phyloP scores from a whole-genome alignment of 2,113 vertebrate species.

The Agapornis roseicollis region DNA sequence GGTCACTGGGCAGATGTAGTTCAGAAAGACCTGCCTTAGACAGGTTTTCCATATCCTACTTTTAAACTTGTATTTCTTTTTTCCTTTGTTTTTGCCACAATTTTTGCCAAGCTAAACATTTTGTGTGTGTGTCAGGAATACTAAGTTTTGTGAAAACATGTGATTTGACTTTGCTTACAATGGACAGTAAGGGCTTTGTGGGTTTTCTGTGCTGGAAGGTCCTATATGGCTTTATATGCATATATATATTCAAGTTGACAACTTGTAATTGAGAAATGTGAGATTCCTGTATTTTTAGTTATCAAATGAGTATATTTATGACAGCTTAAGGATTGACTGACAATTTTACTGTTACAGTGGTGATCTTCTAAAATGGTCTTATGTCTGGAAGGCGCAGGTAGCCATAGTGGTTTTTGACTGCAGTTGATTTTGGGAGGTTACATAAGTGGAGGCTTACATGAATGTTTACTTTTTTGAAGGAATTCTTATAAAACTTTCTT shows the following conservation, averaged over 20 bases:
- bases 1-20: neutral
- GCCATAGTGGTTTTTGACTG: slow-evolving; percentile 27
- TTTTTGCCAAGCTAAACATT: neutral
- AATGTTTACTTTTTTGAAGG: slow-evolving; percentile 68
- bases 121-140: neutral
- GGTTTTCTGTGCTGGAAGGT: slow-evolving; percentile 47
- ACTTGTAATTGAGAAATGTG: slow-evolving; percentile 6
- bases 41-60: neutral
- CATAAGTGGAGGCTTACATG: neutral
- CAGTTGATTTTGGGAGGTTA: neutral
- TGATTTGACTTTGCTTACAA: slow-evolving; percentile 44
- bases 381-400: slow-evolving; percentile 48
- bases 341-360: neutral
- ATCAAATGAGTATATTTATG: slow-evolving; percentile 50
- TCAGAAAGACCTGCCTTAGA: neutral
- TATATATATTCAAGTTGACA: slow-evolving; percentile 13
- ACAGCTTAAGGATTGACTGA: neutral
- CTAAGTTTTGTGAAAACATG: neutral
- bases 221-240: slow-evolving; percentile 46
- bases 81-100: neutral
- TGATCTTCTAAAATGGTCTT: slow-evolving; percentile 31
- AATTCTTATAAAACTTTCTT: slow-evolving; percentile 74
- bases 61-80: neutral
- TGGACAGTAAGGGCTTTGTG: slow-evolving; percentile 42
- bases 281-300: slow-evolving; percentile 46